Percentiles rank a stretch among this genome's conserved stretches.
phyloP scores from a whole-genome alignment of 2,888 invertebrate genomes.

The Glyphotaelius pellucidus region DNA sequence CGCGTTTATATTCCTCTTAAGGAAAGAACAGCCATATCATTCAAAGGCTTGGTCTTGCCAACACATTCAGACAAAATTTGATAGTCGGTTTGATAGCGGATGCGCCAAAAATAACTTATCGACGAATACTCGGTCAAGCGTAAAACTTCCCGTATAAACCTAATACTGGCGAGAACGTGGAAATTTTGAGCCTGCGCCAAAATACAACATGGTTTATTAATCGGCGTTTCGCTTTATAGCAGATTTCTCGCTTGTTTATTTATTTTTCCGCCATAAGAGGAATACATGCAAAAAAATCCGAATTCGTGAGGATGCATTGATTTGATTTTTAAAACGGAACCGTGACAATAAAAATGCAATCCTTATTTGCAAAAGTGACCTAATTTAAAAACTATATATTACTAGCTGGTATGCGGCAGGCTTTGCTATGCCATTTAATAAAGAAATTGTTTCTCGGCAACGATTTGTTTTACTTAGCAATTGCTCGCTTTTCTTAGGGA shows the following conservation, averaged over 20 bases:
- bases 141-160: background rate
- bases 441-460: too few species aligned
- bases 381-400: too few species aligned
- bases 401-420: too few species aligned
- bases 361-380: background rate
- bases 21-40: background rate
- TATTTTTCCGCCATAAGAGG: background rate
- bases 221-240: background rate
- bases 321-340: background rate
- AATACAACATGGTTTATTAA: background rate
- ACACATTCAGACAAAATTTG: background rate
- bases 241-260: background rate
- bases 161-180: background rate
- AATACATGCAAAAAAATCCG: background rate
- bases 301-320: slow-evolving; percentile 17
- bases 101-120: background rate
- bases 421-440: too few species aligned
- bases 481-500: too few species aligned
- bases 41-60: background rate
- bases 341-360: background rate
- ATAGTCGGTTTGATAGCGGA: background rate
- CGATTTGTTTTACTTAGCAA: too few species aligned
- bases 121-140: background rate
- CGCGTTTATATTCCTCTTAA: too few species aligned
- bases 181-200: background rate